A percentile compares a stretch with the other conserved stretches of the same genome.
Conservation (phyloP, 2,113 vertebrate species). For the Morone chrysops region DNA sequence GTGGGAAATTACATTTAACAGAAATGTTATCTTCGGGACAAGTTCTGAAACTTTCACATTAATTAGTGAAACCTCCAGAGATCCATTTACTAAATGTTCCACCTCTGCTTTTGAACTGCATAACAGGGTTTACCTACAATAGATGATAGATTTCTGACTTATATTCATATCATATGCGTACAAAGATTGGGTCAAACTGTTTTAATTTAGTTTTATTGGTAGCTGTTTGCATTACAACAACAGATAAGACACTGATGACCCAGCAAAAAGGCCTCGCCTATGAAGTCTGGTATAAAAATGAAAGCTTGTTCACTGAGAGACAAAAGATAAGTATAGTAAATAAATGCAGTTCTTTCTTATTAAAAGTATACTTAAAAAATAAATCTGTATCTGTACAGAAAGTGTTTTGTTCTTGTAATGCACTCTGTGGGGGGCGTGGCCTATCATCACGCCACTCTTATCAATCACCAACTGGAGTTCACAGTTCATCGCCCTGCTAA, state of each 20-base stretch:
- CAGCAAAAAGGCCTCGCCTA: not conserved
- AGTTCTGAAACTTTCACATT: not conserved
- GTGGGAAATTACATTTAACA: not conserved
- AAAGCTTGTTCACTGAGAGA: not conserved
- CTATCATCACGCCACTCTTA: slow-evolving; percentile 6
- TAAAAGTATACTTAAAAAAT: not conserved
- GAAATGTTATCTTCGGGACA: not conserved
- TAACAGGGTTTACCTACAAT: not conserved
- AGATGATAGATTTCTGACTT: not conserved
- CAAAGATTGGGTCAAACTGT: not conserved
- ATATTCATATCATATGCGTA: not conserved
- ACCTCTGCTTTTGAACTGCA: not conserved
- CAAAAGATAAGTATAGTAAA: not conserved
- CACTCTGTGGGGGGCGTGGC: not conserved
- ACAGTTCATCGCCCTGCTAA: slow-evolving; percentile 18
- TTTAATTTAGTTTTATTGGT: slow-evolving; percentile 9
- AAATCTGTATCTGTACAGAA: not conserved
- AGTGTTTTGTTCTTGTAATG: not conserved
- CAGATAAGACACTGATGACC: slow-evolving; percentile 17
- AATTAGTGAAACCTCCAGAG: not conserved
- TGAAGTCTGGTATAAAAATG: not conserved
- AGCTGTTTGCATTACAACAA: not conserved
- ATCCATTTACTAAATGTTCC: not conserved
- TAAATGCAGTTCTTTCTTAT: not conserved
- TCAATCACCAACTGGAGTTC: slow-evolving; percentile 12